Evolutionary conservation across 2,888 invertebrate genomes (phyloP), one percentile per base, ranked within the genome.

Genomic region (Troides aeacus): DNA sequence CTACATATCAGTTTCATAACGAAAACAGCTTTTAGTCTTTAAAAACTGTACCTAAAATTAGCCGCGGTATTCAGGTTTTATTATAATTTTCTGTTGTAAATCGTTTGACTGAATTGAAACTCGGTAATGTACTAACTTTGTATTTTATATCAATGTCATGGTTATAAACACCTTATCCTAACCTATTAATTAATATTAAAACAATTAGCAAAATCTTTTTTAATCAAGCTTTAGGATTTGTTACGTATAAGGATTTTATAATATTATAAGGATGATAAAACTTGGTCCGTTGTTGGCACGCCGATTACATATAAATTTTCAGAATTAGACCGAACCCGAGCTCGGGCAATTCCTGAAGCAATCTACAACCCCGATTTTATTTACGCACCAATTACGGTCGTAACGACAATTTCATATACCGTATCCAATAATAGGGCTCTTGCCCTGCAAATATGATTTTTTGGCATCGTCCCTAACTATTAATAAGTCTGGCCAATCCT

Each of bases 321-420:
- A 18, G 56, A 50, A 62, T 59, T 66, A 50, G 59, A 66, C 53
- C 53, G 53, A 17, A 53, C 46, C 63, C 30, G 65, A 36, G 57
- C 56, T 21, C 61, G 39, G 59, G 30, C 53, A 70, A 63, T 70
- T 70, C 50, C 18, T 17, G 36, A 23, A 58, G 12, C 68, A 58
- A 64, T 64, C 30, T 60, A 42, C 70, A 61, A 66, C 66, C 42
- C 56, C 63, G 56, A 70, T 66, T 70, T 66, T 70, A 66, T 70
- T 70, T 70, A 70, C 64, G 70, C 50, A 70, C 60, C 70, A 66
- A 70, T 70, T 70, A 66, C 66, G 59, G 50, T 30, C 53, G 62
- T 66, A 62, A 66, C 53, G 66, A 66, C 66, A 59, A 70, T 66
- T 70, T 66, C 60, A 65, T 60, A 66, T 66, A 66, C 42, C 66